Base-by-base conservation (phyloP, 1,140 invertebrate genomes). In the Stegodyphus mimosarum region DNA sequence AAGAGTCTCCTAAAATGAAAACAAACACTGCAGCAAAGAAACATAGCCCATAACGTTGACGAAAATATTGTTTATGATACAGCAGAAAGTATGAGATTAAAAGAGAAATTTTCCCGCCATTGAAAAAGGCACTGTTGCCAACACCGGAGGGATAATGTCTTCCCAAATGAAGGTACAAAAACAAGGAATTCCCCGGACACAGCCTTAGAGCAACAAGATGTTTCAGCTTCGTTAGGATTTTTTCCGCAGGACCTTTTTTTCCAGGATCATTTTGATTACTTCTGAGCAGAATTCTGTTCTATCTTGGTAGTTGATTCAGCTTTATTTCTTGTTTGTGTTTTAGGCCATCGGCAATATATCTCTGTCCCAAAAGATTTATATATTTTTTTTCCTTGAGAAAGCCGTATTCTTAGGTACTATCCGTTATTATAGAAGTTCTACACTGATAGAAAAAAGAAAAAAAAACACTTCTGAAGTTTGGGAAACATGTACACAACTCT, bases 141-240 rank as follows among this genome's bases (percentile, higher is more conserved):
- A 50, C 71, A 60, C 72, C 52, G 51, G 50, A 55, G 52, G 72
- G 72, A 60, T 60, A 33, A 60, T 60, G 72, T 60, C 17, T 10
- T 11, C 18, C 50, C 33, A 60, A 17, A 74, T 74, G 72, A 74
- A 33, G 50, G 52, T 52, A 74, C 33, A 60, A 73, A 73, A 74
- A 55, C 52, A 55, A 53, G 10, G 7, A 18, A 74, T 74, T 74
- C 72, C 18, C 72, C n/a, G 18, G n/a, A 10, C 52, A 6, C 72
- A 55, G 17, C 17, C 50, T 15, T 55, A 60, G 52, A 18, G 72
- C 17, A 60, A 60, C 72, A 48, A 48, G 72, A 74, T 15, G 52
- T 52, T 74, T 74, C n/a, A 33, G 52, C 72, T 74, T 74, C 72
- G 53, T 74, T 74, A 60, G 51, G 18, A 73, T 53, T 73, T 74